Evolutionary conservation across 35 echinoderm and acorn worm species (phyloP).

Genomic region (Heliocidaris erythrogramma): DNA sequence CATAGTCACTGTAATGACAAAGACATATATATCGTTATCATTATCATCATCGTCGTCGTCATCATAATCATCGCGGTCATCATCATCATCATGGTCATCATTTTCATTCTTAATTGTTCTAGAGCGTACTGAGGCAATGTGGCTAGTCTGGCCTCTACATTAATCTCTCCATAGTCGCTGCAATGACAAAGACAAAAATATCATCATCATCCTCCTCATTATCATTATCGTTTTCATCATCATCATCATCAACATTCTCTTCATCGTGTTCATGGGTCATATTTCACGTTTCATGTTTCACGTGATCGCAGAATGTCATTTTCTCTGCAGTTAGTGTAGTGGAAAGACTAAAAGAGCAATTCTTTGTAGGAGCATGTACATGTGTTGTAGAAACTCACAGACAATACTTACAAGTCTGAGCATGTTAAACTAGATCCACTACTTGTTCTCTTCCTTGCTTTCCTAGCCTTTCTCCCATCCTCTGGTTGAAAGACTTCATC

Average conservation of each 20-base stretch:
- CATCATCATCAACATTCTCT: conserved; percentile 53
- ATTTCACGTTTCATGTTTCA: too few species aligned
- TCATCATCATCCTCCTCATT: conserved; percentile 26
- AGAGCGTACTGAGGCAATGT: conserved; percentile 50
- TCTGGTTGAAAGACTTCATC: conserved; percentile 65
- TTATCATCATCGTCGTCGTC: background rate
- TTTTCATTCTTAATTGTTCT: conserved; percentile 43
- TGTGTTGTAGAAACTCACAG: too few species aligned
- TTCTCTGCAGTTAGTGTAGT: too few species aligned
- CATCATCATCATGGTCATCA: background rate
- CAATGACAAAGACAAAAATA: too few species aligned
- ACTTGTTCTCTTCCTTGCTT: conserved; percentile 52
- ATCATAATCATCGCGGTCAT: background rate
- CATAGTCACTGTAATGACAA: conserved; percentile 57
- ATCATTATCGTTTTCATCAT: conserved; percentile 28
- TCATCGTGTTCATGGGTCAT: conserved; percentile 49
- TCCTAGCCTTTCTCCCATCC: conserved; percentile 33
- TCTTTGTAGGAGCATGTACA: too few species aligned
- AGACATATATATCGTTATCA: background rate
- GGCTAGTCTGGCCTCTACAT: conserved; percentile 51
- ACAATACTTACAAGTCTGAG: conserved; percentile 55
- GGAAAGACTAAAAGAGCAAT: too few species aligned
- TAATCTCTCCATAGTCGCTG: conserved; percentile 71
- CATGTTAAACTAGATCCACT: conserved; percentile 51
- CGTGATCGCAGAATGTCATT: too few species aligned